phyloP scores from a whole-genome alignment of 2,797 vertebrate species.

The Crypturellus tataupa region DNA sequence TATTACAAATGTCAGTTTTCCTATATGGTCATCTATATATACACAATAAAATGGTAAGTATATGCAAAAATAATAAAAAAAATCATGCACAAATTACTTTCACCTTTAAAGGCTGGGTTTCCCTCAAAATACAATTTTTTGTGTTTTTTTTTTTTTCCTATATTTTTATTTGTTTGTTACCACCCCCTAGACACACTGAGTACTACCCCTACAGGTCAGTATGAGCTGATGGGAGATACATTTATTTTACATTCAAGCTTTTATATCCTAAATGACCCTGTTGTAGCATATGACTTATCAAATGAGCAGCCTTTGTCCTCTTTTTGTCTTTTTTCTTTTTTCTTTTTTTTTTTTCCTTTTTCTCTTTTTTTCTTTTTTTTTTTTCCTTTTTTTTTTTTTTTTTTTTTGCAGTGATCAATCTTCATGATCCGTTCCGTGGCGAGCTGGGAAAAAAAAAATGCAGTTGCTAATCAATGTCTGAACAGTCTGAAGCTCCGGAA shows the following conservation, averaged over 20 bases:
- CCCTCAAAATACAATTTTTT: constrained; percentile 75
- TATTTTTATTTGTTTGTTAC: constrained; percentile 74
- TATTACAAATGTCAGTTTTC: constrained; percentile 87
- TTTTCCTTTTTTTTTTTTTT: not conserved
- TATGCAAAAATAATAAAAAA: constrained; percentile 86
- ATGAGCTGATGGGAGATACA: constrained; percentile 83
- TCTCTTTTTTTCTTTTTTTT: constrained; percentile 1
- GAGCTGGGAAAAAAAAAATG: constrained; percentile 85
- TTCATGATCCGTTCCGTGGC: constrained; percentile 86
- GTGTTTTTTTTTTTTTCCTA: constrained; percentile 5
- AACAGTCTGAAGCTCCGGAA: constrained; percentile 81
- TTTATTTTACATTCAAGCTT: constrained; percentile 86
- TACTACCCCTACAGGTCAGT: constrained; percentile 81
- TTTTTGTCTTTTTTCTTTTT: constrained; percentile 9
- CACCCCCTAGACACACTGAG: constrained; percentile 80
- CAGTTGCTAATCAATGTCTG: constrained; percentile 82
- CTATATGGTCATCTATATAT: constrained; percentile 84
- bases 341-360: constrained; percentile 39
- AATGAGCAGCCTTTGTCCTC: constrained; percentile 80
- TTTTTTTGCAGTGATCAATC: constrained; percentile 74
- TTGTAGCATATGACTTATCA: constrained; percentile 82
- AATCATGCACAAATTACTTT: constrained; percentile 84
- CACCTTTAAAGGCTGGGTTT: constrained; percentile 80
- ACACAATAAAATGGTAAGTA: constrained; percentile 88
- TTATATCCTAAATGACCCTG: constrained; percentile 84